Base-by-base conservation (phyloP, 2,888 invertebrate species). In the Cabera pusaria region DNA sequence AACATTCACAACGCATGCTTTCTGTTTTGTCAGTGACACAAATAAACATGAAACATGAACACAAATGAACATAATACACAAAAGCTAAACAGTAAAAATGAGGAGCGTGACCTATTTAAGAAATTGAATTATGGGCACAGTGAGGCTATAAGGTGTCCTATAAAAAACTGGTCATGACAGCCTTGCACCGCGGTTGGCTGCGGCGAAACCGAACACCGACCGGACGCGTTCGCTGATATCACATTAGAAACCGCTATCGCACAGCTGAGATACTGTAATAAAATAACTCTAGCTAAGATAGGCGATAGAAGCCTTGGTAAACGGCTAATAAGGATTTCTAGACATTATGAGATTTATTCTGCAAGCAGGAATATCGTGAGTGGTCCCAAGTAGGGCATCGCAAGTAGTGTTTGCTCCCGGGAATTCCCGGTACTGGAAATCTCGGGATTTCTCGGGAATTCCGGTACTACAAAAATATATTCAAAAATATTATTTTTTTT, bases 181-280 rank as follows among this genome's bases (percentile, higher is more conserved):
- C 47, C 60, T 52, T 50, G 55, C 48, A 48, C 32, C 49, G 46
- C 40, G 53, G 54, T 49, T 35, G 4, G 41, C 46, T 47, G 56
- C 56, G 49, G 65, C 52, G 51, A 64, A 72, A 72, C 63, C 62
- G 72, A 73, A 72, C 68, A 63, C 52, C 52, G 56, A 59, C 69
- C 75, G 69, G 72, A 72, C 64, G 64, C 55, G 59, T 54, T 64
- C 57, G 57, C 40, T 56, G 72, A 73, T 75, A 76, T 66, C 72
- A 65, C 71, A 67, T 78, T 78, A 76, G 76, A 81, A 81, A 79
- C 73, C 64, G 71, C 65, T 70, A 61, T 46, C 41, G 29, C 31
- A 32, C 38, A 49, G 40, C 27, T 31, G 19, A 49, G 29, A 36
- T 29, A 38, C 14, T 8, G 12, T 32, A 35, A 40, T 40, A 35